A percentile compares a stretch with the other conserved stretches of the same genome.
phyloP scores from a whole-genome alignment of 2,888 invertebrate genomes.

The Agonopterix alstromeriana region DNA sequence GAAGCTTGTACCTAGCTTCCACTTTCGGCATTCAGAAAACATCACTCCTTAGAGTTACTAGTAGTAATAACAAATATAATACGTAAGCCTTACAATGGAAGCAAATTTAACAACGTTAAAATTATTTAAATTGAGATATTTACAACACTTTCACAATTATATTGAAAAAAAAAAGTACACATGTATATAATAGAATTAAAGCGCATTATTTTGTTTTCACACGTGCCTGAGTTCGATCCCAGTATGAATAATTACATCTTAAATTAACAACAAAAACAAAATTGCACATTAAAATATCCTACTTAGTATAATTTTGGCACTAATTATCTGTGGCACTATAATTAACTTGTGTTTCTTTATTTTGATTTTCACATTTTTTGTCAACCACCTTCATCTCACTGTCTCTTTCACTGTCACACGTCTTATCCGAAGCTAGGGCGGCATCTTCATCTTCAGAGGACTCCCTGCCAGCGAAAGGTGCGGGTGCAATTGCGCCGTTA shows the following conservation, averaged over 20 bases:
- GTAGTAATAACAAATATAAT: constrained; percentile 46
- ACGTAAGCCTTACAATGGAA: constrained; percentile 64
- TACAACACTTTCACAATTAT: constrained; percentile 58
- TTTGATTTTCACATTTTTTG: constrained; percentile 49
- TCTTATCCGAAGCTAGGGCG: constrained; percentile 36
- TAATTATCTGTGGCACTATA: constrained; percentile 79
- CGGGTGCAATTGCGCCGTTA: constrained; percentile 40
- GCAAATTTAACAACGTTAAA: constrained; percentile 69
- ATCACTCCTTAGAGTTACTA: constrained; percentile 44
- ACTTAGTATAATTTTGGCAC: constrained; percentile 79
- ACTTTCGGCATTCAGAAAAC: constrained; percentile 23
- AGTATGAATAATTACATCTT: constrained; percentile 61
- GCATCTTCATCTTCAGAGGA: constrained; percentile 76
- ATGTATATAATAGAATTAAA: constrained; percentile 58
- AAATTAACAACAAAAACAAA: constrained; percentile 67
- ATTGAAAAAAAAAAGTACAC: constrained; percentile 51
- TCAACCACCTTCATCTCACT: constrained; percentile 51
- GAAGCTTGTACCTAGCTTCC: constrained; percentile 16
- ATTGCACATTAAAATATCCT: constrained; percentile 73
- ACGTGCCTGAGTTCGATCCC: constrained; percentile 56
- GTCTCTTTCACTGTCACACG: constrained; percentile 65
- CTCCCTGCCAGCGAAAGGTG: constrained; percentile 56
- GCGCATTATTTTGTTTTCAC: constrained; percentile 71
- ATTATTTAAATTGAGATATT: constrained; percentile 58
- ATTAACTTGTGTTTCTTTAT: constrained; percentile 64